A percentile compares a stretch with the other conserved stretches of the same genome.
phyloP scores from a whole-genome alignment of 2,888 invertebrate species.

The Heteropelma amictum region DNA sequence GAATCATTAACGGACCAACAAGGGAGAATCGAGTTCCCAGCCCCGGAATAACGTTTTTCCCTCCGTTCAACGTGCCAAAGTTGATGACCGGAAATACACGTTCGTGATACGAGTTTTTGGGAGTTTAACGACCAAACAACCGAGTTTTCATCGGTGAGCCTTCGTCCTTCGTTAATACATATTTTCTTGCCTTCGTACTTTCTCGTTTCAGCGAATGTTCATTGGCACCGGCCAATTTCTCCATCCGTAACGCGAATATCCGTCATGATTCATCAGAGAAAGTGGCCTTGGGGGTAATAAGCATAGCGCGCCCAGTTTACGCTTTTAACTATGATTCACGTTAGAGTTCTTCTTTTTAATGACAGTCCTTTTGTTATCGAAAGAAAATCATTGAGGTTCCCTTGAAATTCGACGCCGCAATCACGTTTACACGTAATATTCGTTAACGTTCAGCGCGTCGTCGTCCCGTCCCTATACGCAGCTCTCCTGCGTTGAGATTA shows the following conservation, averaged over 20 bases:
- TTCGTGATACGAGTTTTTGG: neutral
- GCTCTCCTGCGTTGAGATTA: slow-evolving; percentile 76
- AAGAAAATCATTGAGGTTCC: too few relatives aligned
- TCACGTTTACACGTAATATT: slow-evolving; percentile 75
- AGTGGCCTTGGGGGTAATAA: neutral
- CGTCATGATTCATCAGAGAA: neutral
- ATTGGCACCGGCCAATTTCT: neutral
- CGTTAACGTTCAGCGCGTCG: slow-evolving; percentile 77
- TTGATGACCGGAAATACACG: neutral
- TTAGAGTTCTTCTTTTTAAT: neutral
- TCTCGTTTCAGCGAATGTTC: neutral
- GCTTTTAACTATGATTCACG: too few relatives aligned
- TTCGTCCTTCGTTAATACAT: too few relatives aligned
- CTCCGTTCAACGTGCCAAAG: neutral
- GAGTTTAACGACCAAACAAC: neutral
- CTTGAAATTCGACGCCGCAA: slow-evolving; percentile 63
- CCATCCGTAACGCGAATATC: too few relatives aligned
- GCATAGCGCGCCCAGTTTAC: neutral
- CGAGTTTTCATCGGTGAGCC: too few relatives aligned
- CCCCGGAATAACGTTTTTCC: neutral
- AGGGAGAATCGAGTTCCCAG: neutral
- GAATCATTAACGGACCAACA: slow-evolving; percentile 4
- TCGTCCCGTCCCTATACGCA: slow-evolving; percentile 77
- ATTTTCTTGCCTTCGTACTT: too few relatives aligned
- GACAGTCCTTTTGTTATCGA: too few relatives aligned